Base-by-base conservation (phyloP, 2,113 vertebrate species). In the Ammodytes dubius region DNA sequence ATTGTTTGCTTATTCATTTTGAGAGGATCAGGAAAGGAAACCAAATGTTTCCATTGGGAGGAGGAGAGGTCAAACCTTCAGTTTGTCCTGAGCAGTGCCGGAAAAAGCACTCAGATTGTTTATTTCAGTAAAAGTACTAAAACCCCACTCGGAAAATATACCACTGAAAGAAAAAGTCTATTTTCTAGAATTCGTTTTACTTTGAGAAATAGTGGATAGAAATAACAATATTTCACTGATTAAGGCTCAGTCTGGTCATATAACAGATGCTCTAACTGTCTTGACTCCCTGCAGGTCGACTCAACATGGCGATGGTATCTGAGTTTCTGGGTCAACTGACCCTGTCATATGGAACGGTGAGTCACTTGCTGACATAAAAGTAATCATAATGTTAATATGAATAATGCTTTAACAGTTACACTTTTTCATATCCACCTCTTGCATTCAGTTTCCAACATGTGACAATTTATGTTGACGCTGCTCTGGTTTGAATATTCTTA, bases 271-370 rank as follows among this genome's bases (percentile, higher is more conserved):
- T 67, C 14, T 43, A n/a, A 52, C 70, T 3, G 14, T 77, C 14
- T 53, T 2, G 12, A 77, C 42, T 73, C 70, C 53, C 83, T 60
- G 42, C 87, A 95, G 88, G 89, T 82, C 2, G 45, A 77, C 47
- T 61, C 39, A 88, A 74, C 85, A 96, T 96, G 95, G 72, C 95
- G 4, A 37, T 96, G 82, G 92, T 96, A 10, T 85, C 92, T 0
- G 94, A 96, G 88, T 95, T 95, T 79, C 85, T 96, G 73, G 88
- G 94, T 14, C 95, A 96, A 57, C 94, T 96, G 73, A 93, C 95
- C 14, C 77, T 96, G 82, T 85, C 90, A 0, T 88, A 91, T 7
- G 84, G 91, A 35, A 89, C 56, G 87, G 95, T 96, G 90, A 92
- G 95, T 82, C 37, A 19, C 45, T 39, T 13, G 49, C 13, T 13